phyloP scores from a whole-genome alignment of 2,888 invertebrate genomes.

The Copidosoma aretas region DNA sequence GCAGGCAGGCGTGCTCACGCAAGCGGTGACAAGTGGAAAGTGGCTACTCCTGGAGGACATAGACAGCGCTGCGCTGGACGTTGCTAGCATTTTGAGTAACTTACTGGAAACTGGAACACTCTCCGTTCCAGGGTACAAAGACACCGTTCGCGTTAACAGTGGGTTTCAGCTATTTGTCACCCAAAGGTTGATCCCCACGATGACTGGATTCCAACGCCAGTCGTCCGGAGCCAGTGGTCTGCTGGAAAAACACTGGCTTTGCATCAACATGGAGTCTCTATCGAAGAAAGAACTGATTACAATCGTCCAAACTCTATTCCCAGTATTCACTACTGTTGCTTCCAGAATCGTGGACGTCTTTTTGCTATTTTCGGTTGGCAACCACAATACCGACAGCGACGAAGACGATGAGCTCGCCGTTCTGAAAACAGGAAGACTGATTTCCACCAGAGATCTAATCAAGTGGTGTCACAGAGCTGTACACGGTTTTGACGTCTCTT shows the following conservation, averaged over 20 bases:
- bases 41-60: slow-evolving; percentile 97
- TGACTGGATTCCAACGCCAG: slow-evolving; percentile 55
- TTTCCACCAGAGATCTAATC: slow-evolving; percentile 86
- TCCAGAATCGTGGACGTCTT: slow-evolving; percentile 84
- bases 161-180: slow-evolving; percentile 95
- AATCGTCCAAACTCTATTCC: slow-evolving; percentile 75
- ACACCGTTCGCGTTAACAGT: slow-evolving; percentile 78
- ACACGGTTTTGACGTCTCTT: slow-evolving; percentile 76
- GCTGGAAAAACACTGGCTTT: slow-evolving; percentile 82
- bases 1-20: slow-evolving; percentile 91
- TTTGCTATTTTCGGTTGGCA: slow-evolving; percentile 77
- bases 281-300: slow-evolving; percentile 76
- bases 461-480: slow-evolving; percentile 88
- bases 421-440: slow-evolving; percentile 69
- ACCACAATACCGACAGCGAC: slow-evolving; percentile 65
- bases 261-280: slow-evolving; percentile 81
- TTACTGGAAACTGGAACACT: slow-evolving; percentile 83
- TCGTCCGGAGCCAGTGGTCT: slow-evolving; percentile 70
- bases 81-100: slow-evolving; percentile 84
- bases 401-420: slow-evolving; percentile 60
- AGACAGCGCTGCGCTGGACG: slow-evolving; percentile 92
- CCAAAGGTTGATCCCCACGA: slow-evolving; percentile 64
- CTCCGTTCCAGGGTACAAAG: slow-evolving; percentile 88
- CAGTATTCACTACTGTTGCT: slow-evolving; percentile 75
- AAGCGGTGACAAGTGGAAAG: slow-evolving; percentile 83